Base-by-base conservation (phyloP, 2,797 vertebrate genomes). In the Melanotaenia boesemani region DNA sequence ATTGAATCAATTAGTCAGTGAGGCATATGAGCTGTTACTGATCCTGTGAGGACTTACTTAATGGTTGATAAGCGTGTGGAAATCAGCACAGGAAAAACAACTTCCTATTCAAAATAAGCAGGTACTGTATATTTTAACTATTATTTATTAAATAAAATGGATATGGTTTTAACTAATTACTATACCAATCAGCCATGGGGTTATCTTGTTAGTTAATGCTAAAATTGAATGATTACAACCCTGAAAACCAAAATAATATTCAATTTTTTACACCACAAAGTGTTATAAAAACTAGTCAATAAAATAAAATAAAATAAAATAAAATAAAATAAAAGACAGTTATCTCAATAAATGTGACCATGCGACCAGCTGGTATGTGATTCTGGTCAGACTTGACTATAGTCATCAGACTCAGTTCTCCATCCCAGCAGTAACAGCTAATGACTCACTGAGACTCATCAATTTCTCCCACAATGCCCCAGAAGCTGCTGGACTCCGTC, bases 401-500 rank as follows among this genome's bases (percentile, higher is more conserved):
- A 15, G 30, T 74, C 36, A 68, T 56, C 57, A 74, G 56, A 76
- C 58, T 58, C 2, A 10, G 18, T 30, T 70, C 63, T 67, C 54
- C 28, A 36, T 59, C 63, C 58, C 22, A 70, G 50, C 59, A 63
- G 68, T 55, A 64, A 24, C 52, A 50, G 28, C 41, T 59, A 84
- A 77, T 76, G 79, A 65, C 70, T 64, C 52, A 57, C 36, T 76
- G 50, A 82, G 61, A 84, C 66, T 68, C 76, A 68, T 76, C 8
- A 63, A 67, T 82, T 76, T 78, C 71, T 76, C 30, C 56, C 37
- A 30, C 54, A 5, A 13, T 56, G 69, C 55, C 82, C 74, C 72
- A 74, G 79, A 88, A 77, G 82, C 74, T 74, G 73, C 77, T 32
- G 77, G 56, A 73, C 55, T 61, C 76, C 64, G 80, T 83, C 84